Base-by-base conservation (phyloP, 2,797 vertebrate genomes). In the Spinus pinus region DNA sequence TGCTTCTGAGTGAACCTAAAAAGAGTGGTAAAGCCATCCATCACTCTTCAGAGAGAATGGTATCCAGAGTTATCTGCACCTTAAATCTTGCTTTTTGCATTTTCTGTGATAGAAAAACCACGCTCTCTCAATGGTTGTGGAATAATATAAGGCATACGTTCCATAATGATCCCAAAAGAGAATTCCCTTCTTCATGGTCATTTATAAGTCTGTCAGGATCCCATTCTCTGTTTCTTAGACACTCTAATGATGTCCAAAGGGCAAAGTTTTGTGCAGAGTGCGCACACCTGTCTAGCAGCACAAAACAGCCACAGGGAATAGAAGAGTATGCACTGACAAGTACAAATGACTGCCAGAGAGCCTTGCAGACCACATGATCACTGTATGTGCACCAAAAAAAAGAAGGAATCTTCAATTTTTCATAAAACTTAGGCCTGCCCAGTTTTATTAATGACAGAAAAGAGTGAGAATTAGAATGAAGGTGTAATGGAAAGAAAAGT, bases 251-350 rank as follows among this genome's bases (percentile, higher is more conserved):
- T 95, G 82, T 94, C 89, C 53, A 67, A 96, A 95, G 94, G 88
- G 89, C 92, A 96, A 81, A 81, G 87, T 93, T 95, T 93, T 93
- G 90, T 89, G 77, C 9, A 9, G 78, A 93, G 83, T 65, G 72
- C 89, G 93, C 93, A 94, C 94, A 96, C 95, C 96, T 96, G 94
- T 95, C 94, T 81, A 93, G 81, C 66, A 93, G 81, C 89, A 51
- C 81, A 58, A 78, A 96, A 94, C 33, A 92, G 93, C 94, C 95
- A 82, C 64, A 39, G 90, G 90, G 91, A 87, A 93, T 44, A 74
- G 58, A 82, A 88, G 95, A 78, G 72, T 90, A 88, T 89, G 83
- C 67, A 53, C 70, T 89, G 96, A 96, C 90, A 92, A 92, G 94
- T 84, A 97, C 71, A 95, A 95, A 95, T 93, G 83, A 93, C 84